phyloP scores from a whole-genome alignment of 2,888 invertebrate species.

The Ophion costatus region DNA sequence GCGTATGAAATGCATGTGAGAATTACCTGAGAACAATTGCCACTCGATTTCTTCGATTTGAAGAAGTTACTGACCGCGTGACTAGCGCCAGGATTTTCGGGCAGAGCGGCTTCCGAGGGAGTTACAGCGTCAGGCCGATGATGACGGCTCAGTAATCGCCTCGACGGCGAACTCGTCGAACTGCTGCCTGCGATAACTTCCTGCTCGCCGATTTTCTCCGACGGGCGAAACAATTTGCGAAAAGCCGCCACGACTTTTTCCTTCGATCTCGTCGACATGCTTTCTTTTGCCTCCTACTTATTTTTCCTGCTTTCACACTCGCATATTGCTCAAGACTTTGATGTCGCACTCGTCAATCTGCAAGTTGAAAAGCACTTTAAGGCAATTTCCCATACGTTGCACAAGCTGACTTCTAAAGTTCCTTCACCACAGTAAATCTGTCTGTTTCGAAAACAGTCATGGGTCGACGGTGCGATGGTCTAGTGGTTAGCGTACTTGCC shows the following conservation, averaged over 20 bases:
- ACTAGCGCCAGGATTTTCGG: constrained; percentile 77
- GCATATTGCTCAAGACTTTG: background rate
- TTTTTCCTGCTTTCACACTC: background rate
- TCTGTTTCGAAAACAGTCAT: too few relatives aligned
- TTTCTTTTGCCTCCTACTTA: constrained; percentile 7
- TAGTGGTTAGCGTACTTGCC: too few relatives aligned
- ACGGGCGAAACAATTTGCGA: constrained; percentile 90
- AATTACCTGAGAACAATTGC: constrained; percentile 73
- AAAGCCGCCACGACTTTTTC: constrained; percentile 93
- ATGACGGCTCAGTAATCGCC: constrained; percentile 83
- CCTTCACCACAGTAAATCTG: too few relatives aligned
- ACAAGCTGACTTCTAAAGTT: too few relatives aligned
- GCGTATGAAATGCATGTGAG: background rate
- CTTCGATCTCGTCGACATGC: constrained; percentile 91
- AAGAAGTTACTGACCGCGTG: constrained; percentile 77
- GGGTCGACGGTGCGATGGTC: too few relatives aligned
- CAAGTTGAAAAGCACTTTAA: background rate
- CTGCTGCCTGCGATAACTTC: constrained; percentile 83
- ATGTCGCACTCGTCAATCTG: constrained; percentile 10
- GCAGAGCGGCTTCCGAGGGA: constrained; percentile 78
- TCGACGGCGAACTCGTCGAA: constrained; percentile 87
- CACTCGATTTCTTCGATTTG: constrained; percentile 78
- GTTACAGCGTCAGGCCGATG: constrained; percentile 80
- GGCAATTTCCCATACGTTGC: too few relatives aligned
- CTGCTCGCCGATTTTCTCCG: constrained; percentile 88